These are phyloP conservation scores for Thomomys bottae DNA, from an alignment of 2,113 vertebrate genomes.

Conservation along the genomic window DNA sequence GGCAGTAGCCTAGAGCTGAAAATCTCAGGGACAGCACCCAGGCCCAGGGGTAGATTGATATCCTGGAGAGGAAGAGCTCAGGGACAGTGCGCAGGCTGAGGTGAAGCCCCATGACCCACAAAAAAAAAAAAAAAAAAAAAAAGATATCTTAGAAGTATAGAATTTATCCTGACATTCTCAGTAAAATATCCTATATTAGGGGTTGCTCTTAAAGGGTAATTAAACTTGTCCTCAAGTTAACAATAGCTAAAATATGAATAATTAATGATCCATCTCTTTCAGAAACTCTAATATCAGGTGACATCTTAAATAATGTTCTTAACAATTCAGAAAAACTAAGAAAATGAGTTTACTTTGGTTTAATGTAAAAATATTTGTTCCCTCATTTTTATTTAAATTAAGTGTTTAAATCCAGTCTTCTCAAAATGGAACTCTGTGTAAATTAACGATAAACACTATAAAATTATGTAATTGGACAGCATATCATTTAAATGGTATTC, in stretches of 20 bases:
- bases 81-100: no score
- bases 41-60: no score
- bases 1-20: no score
- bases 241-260: slow-evolving; percentile 46
- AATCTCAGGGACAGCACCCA: no score
- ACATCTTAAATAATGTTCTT: slow-evolving; percentile 31
- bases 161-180: background rate
- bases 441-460: background rate
- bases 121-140: no score
- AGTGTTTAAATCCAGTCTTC: background rate
- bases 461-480: background rate
- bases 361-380: slow-evolving; percentile 49
- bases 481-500: slow-evolving; percentile 41
- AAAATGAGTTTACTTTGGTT: slow-evolving; percentile 26
- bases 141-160: background rate
- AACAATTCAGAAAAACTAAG: background rate
- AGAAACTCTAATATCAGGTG: slow-evolving; percentile 29
- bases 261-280: background rate
- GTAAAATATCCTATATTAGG: background rate
- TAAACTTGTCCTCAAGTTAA: background rate
- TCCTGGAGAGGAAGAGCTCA: no score
- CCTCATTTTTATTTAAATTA: slow-evolving; percentile 46
- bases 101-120: no score
- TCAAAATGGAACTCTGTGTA: background rate
- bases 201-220: slow-evolving; percentile 10